Evolutionary conservation across 2,888 invertebrate genomes (phyloP), one percentile per base, ranked within the genome.

Genomic region (Chymomyza procnemis): DNA sequence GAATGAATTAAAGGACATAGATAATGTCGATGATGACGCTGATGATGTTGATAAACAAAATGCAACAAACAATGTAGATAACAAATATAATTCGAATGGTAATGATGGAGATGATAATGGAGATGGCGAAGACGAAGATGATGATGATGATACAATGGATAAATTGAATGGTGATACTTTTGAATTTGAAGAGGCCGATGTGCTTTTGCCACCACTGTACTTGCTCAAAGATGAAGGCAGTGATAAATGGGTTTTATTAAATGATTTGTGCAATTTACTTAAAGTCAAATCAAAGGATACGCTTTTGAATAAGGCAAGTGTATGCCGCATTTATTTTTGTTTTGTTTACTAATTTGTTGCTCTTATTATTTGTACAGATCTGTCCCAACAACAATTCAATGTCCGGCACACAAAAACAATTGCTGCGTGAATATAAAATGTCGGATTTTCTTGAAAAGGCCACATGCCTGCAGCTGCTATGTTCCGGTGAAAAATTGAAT

Each of bases 251-350:
- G 94, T 96, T 65, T 92, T 97, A 68, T 92, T 96, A 63, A 96
- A 95, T 88, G 96, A 96, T 89, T 92, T 96, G 78, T 94, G 95
- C 83, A 94, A 94, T 82, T 91, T 95, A 77, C 92, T 96, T 83
- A 94, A 95, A 92, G 94, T 96, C 68, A 96, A 96, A 91, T 96
- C 96, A 48, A 94, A 95, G 80, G 96, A 96, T 82, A 95, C 95
- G 61, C 91, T 96, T 55, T 90, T 96, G 69, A 94, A 95, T 86
- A 95, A 96, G 91, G 91, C 91, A 80, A 77, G 67, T 19, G 9
- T n/a, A 47, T 9, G n/a, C 26, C 26, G 5, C 14, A 60, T 52
- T 58, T 48, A 21, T 22, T 47, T 9, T 47, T 9, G 12, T 18
- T 30, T 59, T 30, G 1, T 48, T 57, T n/a, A 41, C 18, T 65